These are phyloP conservation scores for Clarias magur DNA, from an alignment of 2,113 vertebrate species.

Conservation along the genomic window DNA sequence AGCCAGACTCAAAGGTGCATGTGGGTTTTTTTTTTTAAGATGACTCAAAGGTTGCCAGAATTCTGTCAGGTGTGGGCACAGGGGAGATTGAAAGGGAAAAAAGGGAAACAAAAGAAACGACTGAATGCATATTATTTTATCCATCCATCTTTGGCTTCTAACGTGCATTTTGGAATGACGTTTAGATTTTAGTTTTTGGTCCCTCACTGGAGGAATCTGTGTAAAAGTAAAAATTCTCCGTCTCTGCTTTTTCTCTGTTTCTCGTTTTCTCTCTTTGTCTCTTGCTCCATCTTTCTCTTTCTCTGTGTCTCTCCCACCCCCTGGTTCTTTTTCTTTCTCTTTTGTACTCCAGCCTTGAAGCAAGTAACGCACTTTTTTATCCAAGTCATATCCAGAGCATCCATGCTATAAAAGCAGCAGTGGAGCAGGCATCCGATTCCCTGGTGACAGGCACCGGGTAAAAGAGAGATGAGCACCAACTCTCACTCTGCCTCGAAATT, in stretches of 20 bases:
- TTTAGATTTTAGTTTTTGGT: too few species aligned
- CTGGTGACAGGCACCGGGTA: neutral
- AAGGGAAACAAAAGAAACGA: too few species aligned
- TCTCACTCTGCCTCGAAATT: conserved; percentile 23
- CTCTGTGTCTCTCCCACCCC: conserved; percentile 46
- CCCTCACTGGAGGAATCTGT: too few species aligned
- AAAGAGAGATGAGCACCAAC: conserved; percentile 24
- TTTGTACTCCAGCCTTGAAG: neutral
- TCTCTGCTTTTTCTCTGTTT: neutral
- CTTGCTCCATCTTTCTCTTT: conserved; percentile 11
- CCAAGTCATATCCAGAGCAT: neutral
- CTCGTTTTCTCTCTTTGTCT: conserved; percentile 51
- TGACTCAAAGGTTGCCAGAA: neutral
- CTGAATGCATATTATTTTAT: too few species aligned
- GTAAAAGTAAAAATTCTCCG: neutral
- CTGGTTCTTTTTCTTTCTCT: neutral
- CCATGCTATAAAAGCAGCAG: neutral
- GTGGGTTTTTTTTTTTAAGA: neutral
- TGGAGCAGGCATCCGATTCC: neutral
- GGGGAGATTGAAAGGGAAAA: neutral
- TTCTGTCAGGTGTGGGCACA: too few species aligned
- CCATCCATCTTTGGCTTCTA: too few species aligned
- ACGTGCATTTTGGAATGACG: too few species aligned
- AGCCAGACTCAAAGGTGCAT: neutral
- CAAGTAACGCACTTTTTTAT: neutral